phyloP scores from a whole-genome alignment of 2,113 vertebrate genomes.

The Hemicordylus capensis region DNA sequence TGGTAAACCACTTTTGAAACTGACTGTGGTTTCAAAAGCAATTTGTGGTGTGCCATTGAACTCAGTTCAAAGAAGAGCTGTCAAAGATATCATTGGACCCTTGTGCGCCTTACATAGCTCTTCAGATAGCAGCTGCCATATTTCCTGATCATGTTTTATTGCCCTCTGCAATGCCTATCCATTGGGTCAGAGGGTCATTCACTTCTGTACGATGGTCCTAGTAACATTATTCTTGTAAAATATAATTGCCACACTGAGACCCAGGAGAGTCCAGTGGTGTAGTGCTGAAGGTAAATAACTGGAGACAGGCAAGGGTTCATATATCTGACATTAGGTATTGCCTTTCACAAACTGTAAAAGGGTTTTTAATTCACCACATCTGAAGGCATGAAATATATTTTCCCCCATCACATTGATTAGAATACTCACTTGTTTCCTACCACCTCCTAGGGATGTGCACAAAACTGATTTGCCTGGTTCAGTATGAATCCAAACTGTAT shows the following conservation, averaged over 20 bases:
- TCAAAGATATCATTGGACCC: background rate
- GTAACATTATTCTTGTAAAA: too few relatives aligned
- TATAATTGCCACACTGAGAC: background rate
- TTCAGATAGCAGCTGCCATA: background rate
- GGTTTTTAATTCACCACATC: background rate
- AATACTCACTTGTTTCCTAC: too few relatives aligned
- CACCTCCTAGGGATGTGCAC: too few relatives aligned
- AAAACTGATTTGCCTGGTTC: too few relatives aligned
- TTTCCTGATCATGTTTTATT: background rate
- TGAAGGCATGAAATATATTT: background rate
- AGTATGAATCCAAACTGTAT: too few relatives aligned
- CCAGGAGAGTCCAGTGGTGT: background rate
- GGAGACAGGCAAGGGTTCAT: background rate
- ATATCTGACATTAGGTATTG: background rate
- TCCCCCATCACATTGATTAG: background rate
- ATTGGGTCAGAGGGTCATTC: background rate
- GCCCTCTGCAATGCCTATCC: background rate
- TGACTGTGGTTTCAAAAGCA: background rate
- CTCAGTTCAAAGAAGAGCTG: background rate
- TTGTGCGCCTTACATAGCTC: background rate
- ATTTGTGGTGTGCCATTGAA: background rate
- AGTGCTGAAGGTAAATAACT: background rate
- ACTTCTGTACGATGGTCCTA: background rate
- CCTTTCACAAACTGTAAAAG: background rate
- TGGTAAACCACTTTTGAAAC: background rate